These are phyloP conservation scores for Sebastes minor DNA, from an alignment of 2,797 vertebrate species.

Conservation along the genomic window DNA sequence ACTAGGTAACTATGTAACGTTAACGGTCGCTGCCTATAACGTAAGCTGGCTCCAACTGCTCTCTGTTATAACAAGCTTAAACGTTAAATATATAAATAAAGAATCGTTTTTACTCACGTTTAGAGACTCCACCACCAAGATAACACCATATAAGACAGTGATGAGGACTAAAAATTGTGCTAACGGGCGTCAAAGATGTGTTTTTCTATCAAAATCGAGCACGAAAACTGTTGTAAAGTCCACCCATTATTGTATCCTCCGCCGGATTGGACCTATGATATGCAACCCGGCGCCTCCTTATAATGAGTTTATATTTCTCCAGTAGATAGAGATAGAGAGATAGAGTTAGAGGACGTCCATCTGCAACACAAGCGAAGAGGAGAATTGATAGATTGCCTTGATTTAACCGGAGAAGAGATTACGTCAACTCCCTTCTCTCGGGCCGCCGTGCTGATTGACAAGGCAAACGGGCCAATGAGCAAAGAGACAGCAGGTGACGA, in stretches of 20 bases:
- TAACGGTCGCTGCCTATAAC: background rate
- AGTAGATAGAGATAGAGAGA: background rate
- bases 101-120: conserved; percentile 70
- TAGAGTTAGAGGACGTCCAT: conserved; percentile 42
- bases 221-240: conserved; percentile 67
- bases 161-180: conserved; percentile 56
- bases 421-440: conserved; percentile 82
- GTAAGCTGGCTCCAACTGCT: too few relatives aligned
- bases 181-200: conserved; percentile 60
- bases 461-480: conserved; percentile 55
- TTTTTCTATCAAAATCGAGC: conserved; percentile 65
- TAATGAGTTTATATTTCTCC: conserved; percentile 35
- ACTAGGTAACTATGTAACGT: background rate
- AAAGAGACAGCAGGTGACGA: conserved; percentile 17
- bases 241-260: conserved; percentile 79
- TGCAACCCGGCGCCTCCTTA: conserved; percentile 27
- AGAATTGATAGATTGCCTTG: conserved; percentile 79
- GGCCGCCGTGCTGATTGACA: conserved; percentile 57
- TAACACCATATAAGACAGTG: conserved; percentile 62
- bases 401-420: conserved; percentile 83
- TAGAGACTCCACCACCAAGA: conserved; percentile 45
- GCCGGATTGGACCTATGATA: conserved; percentile 28
- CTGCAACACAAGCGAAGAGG: conserved; percentile 60
- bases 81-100: background rate
- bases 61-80: background rate